Evolutionary conservation across 92 coral and sea anemone species (phyloP).

Genomic region (Isaurus tuberculatus): DNA sequence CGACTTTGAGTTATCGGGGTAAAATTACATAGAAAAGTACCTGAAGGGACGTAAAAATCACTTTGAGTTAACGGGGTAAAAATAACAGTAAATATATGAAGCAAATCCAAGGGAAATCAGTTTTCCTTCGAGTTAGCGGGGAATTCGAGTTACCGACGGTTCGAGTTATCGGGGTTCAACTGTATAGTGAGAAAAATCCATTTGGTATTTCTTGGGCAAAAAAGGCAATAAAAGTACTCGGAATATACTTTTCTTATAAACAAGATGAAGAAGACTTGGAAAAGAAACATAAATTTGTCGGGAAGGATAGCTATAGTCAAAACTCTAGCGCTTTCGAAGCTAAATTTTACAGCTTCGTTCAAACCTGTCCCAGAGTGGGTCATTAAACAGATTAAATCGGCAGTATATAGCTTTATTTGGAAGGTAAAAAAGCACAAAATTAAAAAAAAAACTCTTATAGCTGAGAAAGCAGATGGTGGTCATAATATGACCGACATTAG

Average conservation of each 20-base stretch:
- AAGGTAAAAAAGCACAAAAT: neutral
- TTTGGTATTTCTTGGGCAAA: neutral
- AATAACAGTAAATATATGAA: too few relatives aligned
- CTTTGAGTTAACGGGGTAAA: too few relatives aligned
- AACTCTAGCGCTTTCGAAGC: neutral
- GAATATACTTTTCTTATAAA: neutral
- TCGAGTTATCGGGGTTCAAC: too few relatives aligned
- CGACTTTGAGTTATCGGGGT: too few relatives aligned
- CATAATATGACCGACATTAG: neutral
- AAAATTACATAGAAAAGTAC: too few relatives aligned
- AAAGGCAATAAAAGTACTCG: neutral
- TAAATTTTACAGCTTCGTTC: neutral
- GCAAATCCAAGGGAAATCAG: too few relatives aligned
- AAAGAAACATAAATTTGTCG: neutral
- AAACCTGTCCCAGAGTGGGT: neutral
- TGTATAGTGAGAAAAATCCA: neutral
- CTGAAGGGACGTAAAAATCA: too few relatives aligned
- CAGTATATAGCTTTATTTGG: neutral
- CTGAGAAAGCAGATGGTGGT: neutral
- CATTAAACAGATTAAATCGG: neutral
- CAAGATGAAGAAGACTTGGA: neutral
- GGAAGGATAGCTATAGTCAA: neutral
- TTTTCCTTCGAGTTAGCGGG: too few relatives aligned
- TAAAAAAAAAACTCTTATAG: neutral
- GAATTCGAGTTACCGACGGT: too few relatives aligned